Base-by-base conservation (phyloP, 1,140 invertebrate genomes). In the Cydia amplana region DNA sequence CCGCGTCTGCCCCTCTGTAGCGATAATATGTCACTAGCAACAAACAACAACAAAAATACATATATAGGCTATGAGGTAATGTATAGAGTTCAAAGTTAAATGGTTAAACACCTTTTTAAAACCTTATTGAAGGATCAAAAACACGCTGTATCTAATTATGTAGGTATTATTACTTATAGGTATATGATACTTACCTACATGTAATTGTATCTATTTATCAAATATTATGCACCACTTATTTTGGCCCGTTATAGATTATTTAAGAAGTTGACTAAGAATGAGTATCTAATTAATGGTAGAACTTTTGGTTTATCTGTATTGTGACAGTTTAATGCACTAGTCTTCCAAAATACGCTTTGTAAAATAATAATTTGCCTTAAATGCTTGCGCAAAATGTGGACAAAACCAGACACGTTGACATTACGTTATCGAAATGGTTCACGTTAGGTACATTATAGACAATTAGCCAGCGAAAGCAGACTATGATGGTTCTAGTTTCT, bases 331-430 rank as follows among this genome's bases (percentile, higher is more conserved):
- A 83, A 86, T 85, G 81, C 82, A 82, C 76, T 79, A 75, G 70
- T 60, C 55, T 60, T 1, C 65, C 16, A 70, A 73, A 73, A 73
- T n/a, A 73, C 46, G 65, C 9, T 18, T 18, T 32, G 36, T 36
- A 46, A 46, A 43, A 14, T 32, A 28, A n/a, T 16, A 18, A 70
- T 18, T 70, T 18, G 28, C 65, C 16, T 70, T 32, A 32, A 65
- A 32, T 32, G 25, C 67, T 79, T 80, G 78, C 77, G 84, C 83
- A 78, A 87, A 86, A 86, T 83, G 82, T 86, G 81, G 82, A 79
- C 80, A 87, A 92, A 87, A 84, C 70, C 80, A 87, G 88, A 92
- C 88, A 84, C 72, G 89, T 89, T 91, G 89, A 91, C 89, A 91
- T 91, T 92, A 89, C 80, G 79, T 83, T 91, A 90, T 91, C 86